Conservation (phyloP, 2,888 invertebrate genomes). For the Drosophila emarginata region DNA sequence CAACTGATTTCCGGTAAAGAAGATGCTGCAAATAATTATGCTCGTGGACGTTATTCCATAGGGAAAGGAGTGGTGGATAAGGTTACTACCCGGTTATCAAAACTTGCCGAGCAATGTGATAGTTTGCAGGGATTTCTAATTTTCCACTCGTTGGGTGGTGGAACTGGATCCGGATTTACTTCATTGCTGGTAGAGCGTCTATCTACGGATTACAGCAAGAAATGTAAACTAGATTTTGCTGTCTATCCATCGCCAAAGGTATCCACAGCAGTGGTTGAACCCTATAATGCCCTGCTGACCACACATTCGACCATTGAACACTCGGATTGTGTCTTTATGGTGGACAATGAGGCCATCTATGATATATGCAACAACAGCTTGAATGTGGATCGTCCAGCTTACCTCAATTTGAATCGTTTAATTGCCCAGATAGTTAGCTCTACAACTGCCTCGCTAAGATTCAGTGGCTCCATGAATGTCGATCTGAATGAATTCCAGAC, state of each 20-base stretch:
- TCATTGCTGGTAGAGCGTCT: slow-evolving; percentile 93
- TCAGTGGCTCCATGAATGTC: slow-evolving; percentile 94
- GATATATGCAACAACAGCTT: slow-evolving; percentile 94
- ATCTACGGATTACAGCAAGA: slow-evolving; percentile 92
- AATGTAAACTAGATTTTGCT: slow-evolving; percentile 94
- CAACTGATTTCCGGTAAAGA: slow-evolving; percentile 93
- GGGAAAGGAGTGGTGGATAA: slow-evolving; percentile 90
- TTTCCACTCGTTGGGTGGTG: slow-evolving; percentile 94
- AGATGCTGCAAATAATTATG: slow-evolving; percentile 95
- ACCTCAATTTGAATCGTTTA: slow-evolving; percentile 87
- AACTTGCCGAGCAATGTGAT: slow-evolving; percentile 91
- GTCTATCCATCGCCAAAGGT: slow-evolving; percentile 95
- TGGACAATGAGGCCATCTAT: slow-evolving; percentile 97
- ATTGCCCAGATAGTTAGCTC: slow-evolving; percentile 91
- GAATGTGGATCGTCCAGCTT: slow-evolving; percentile 88
- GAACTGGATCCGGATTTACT: slow-evolving; percentile 95
- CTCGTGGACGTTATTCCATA: slow-evolving; percentile 93
- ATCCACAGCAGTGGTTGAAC: slow-evolving; percentile 96
- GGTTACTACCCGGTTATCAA: slow-evolving; percentile 90
- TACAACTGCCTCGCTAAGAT: slow-evolving; percentile 93
- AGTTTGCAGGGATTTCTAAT: slow-evolving; percentile 93
- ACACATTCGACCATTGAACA: slow-evolving; percentile 94
- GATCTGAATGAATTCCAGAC: slow-evolving; percentile 95
- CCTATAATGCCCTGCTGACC: slow-evolving; percentile 95
- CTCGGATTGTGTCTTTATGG: slow-evolving; percentile 96